phyloP scores from a whole-genome alignment of 2,888 invertebrate genomes.

The Lordiphosa fenestrarum region DNA sequence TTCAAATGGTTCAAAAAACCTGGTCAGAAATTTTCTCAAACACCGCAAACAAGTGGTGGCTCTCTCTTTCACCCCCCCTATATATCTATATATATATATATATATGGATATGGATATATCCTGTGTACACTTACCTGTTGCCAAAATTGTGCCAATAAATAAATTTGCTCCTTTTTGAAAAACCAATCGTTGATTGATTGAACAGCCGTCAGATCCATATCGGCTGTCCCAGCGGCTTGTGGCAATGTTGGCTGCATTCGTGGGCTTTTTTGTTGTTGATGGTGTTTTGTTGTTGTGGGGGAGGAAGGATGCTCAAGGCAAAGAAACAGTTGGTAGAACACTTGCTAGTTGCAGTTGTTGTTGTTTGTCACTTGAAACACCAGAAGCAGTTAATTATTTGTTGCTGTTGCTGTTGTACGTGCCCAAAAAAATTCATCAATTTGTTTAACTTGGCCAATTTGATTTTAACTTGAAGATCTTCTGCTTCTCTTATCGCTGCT shows the following conservation, averaged over 20 bases:
- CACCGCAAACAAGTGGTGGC: no score
- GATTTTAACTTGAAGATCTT: constrained; percentile 13
- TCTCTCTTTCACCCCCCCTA: no score
- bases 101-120: no score
- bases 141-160: constrained; percentile 96
- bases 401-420: constrained; percentile 47
- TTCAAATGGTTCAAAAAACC: no score
- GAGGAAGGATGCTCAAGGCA: neutral
- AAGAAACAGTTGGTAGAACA: constrained; percentile 9
- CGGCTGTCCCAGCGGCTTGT: constrained; percentile 86
- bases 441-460: constrained; percentile 47
- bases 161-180: constrained; percentile 97
- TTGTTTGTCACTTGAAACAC: constrained; percentile 7
- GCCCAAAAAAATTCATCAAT: constrained; percentile 61
- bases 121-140: constrained; percentile 89
- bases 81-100: no score
- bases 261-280: constrained; percentile 58
- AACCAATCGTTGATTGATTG: constrained; percentile 96
- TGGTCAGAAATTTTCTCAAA: no score
- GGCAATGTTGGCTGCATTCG: constrained; percentile 91
- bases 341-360: constrained; percentile 17
- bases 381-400: constrained; percentile 14
- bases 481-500: neutral
- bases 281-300: constrained; percentile 1
- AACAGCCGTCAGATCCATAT: constrained; percentile 96